Evolutionary conservation across 2,797 vertebrate species (phyloP).

Genomic region (Odontamblyopus lacepedii): DNA sequence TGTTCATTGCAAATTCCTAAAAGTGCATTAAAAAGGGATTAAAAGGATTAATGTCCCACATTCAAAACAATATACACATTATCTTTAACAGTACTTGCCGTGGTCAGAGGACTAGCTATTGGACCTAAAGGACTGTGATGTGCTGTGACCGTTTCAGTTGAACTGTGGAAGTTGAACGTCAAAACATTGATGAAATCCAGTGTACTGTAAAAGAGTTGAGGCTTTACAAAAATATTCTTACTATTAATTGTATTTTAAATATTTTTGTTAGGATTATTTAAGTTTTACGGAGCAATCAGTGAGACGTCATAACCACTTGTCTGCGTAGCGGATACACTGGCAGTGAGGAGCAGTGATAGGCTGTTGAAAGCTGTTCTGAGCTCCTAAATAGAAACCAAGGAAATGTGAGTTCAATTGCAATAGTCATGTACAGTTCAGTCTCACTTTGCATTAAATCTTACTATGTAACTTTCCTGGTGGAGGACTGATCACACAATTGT

Average conservation of each 20-base stretch:
- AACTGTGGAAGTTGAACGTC: constrained; percentile 77
- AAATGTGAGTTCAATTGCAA: background rate
- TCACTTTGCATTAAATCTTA: background rate
- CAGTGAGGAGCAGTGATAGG: constrained; percentile 59
- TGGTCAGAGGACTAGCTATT: constrained; percentile 62
- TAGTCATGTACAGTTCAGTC: too few species aligned
- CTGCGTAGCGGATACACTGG: constrained; percentile 62
- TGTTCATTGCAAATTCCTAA: constrained; percentile 74
- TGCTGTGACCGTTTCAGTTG: constrained; percentile 71
- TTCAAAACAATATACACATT: too few species aligned
- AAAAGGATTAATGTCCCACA: too few species aligned
- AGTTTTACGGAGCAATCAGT: constrained; percentile 60
- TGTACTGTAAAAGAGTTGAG: constrained; percentile 47
- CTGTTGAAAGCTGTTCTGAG: constrained; percentile 51
- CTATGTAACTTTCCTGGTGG: background rate
- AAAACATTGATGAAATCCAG: constrained; percentile 78
- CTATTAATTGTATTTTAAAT: background rate
- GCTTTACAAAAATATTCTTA: background rate
- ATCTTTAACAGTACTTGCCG: constrained; percentile 48
- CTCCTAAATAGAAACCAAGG: constrained; percentile 51
- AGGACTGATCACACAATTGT: background rate
- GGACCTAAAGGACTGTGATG: constrained; percentile 79
- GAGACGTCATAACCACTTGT: constrained; percentile 55
- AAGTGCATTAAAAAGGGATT: background rate
- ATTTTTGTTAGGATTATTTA: background rate